Percentiles rank a stretch among this genome's conserved stretches.
Conservation (phyloP, 1,140 invertebrate species). For the Drosophila erecta region DNA sequence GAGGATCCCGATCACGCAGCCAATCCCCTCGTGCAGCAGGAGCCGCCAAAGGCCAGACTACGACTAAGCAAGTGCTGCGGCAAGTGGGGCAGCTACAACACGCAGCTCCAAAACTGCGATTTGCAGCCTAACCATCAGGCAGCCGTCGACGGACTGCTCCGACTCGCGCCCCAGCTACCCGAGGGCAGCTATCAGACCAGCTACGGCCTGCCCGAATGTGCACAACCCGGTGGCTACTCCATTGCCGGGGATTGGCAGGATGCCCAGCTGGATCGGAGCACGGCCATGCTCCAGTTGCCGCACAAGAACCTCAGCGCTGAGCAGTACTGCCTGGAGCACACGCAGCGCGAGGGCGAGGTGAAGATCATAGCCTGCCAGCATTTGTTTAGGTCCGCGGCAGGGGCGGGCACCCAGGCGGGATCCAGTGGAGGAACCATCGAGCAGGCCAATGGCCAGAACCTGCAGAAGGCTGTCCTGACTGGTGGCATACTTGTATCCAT, state of each 20-base stretch:
- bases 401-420: slow-evolving; percentile 16
- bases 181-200: slow-evolving; percentile 60
- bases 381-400: slow-evolving; percentile 67
- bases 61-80: slow-evolving; percentile 87
- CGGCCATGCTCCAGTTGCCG: slow-evolving; percentile 44
- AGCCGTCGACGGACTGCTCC: slow-evolving; percentile 24
- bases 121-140: slow-evolving; percentile 6
- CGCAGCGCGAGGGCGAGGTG: slow-evolving; percentile 73
- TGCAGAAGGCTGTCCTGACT: slow-evolving; percentile 89
- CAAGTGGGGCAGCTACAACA: slow-evolving; percentile 86
- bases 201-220: slow-evolving; percentile 85
- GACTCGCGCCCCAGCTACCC: slow-evolving; percentile 41
- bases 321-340: slow-evolving; percentile 81
- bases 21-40: neutral
- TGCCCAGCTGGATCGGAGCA: slow-evolving; percentile 49
- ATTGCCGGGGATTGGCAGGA: slow-evolving; percentile 85
- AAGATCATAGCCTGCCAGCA: slow-evolving; percentile 88
- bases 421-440: neutral
- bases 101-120: slow-evolving; percentile 85
- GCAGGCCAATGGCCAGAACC: slow-evolving; percentile 81
- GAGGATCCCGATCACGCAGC: neutral
- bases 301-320: slow-evolving; percentile 48
- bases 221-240: slow-evolving; percentile 76
- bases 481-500: slow-evolving; percentile 91
- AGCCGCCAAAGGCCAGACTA: slow-evolving; percentile 30